phyloP scores from a whole-genome alignment of 35 echinoderm and acorn worm genomes.

The Diadema setosum region DNA sequence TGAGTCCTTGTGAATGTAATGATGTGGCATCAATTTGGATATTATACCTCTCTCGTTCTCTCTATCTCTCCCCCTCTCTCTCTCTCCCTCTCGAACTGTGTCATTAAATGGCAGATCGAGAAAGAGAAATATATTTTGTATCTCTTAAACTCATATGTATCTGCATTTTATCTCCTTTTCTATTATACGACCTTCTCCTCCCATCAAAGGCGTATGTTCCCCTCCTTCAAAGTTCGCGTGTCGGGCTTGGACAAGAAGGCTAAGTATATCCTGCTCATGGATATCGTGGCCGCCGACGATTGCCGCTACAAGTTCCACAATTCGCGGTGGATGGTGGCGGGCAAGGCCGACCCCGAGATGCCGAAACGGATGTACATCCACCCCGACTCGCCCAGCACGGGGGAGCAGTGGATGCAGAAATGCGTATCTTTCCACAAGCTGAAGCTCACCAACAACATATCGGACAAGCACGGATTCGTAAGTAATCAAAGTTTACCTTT shows the following conservation, averaged over 20 bases:
- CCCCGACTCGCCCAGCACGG: slow-evolving; percentile 93
- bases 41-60: no score
- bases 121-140: no score
- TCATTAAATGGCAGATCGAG: no score
- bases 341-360: slow-evolving; percentile 99
- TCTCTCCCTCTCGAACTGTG: no score
- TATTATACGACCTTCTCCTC: neutral
- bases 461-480: slow-evolving; percentile 99
- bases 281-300: slow-evolving; percentile 98
- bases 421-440: slow-evolving; percentile 98
- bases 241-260: slow-evolving; percentile 95
- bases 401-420: slow-evolving; percentile 99
- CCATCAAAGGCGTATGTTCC: slow-evolving; percentile 86
- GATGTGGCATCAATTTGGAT: no score
- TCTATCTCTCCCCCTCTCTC: no score
- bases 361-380: slow-evolving; percentile 99
- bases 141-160: no score
- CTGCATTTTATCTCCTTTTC: no score
- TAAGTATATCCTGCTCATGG: slow-evolving; percentile 99
- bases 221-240: slow-evolving; percentile 85
- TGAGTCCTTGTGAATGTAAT: no score
- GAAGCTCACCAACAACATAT: slow-evolving; percentile 99
- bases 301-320: slow-evolving; percentile 99
- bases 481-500: no score
- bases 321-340: slow-evolving; percentile 99